These are phyloP conservation scores for Lynx canadensis DNA, from an alignment of 2,113 vertebrate genomes.

Conservation along the genomic window DNA sequence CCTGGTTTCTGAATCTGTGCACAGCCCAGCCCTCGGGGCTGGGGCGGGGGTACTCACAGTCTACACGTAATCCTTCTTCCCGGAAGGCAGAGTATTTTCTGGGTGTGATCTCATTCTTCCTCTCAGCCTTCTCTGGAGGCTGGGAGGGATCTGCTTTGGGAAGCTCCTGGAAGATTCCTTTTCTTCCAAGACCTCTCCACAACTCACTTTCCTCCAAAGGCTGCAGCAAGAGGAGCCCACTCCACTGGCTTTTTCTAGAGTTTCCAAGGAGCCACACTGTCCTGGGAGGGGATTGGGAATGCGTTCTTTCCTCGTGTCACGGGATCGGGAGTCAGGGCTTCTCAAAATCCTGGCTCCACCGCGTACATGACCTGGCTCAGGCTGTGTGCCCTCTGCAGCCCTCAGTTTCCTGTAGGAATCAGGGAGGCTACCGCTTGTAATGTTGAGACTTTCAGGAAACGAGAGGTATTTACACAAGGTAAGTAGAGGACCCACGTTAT, in stretches of 20 bases:
- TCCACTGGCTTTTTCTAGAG: neutral
- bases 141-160: neutral
- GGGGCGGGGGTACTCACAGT: neutral
- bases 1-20: neutral
- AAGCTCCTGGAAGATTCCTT: neutral
- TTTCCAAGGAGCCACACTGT: neutral
- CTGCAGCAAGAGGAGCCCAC: neutral
- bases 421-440: neutral
- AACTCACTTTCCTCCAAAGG: neutral
- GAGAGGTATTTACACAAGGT: neutral
- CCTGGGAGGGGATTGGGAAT: neutral
- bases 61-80: neutral
- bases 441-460: neutral
- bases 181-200: neutral
- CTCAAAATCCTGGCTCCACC: neutral
- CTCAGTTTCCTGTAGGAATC: neutral
- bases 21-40: neutral
- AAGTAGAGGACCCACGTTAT: neutral
- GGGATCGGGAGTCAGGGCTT: neutral
- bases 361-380: neutral
- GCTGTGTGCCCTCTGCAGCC: neutral
- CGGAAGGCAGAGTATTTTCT: neutral
- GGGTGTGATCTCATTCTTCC: neutral
- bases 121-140: neutral
- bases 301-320: neutral